Percentiles rank a stretch among this genome's conserved stretches.
phyloP scores from a whole-genome alignment of 1,140 invertebrate genomes.

The Brachionus paranguensis region DNA sequence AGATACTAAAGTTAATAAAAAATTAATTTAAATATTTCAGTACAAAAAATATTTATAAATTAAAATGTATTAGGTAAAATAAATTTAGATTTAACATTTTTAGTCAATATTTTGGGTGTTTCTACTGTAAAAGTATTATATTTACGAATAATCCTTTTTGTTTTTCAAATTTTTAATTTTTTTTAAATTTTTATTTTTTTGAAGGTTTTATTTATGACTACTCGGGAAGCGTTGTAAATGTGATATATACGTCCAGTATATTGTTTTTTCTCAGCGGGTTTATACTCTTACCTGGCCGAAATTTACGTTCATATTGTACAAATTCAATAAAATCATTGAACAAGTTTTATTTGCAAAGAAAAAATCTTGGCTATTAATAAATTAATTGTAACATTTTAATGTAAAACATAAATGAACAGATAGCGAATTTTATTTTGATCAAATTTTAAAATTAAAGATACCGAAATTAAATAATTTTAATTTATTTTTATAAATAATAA shows the following conservation, averaged over 20 bases:
- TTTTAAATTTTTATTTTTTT: not conserved
- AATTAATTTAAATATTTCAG: too few relatives aligned
- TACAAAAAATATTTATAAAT: too few relatives aligned
- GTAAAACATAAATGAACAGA: not conserved
- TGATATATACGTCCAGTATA: not conserved
- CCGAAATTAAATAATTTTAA: not conserved
- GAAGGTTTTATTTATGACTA: conserved; percentile 2
- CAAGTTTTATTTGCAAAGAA: conserved; percentile 30
- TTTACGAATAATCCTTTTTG: too few relatives aligned
- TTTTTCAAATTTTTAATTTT: not conserved
- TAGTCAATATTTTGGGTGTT: too few relatives aligned
- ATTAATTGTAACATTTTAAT: not conserved
- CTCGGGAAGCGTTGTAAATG: not conserved
- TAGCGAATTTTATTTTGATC: not conserved
- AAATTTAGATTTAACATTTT: too few relatives aligned
- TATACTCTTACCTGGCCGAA: not conserved
- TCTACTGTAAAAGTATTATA: too few relatives aligned
- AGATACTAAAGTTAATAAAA: too few relatives aligned
- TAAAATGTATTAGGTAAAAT: too few relatives aligned
- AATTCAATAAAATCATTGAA: conserved; percentile 27
- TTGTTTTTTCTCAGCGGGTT: conserved; percentile 7
- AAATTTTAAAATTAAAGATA: not conserved
- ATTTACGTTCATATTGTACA: not conserved
- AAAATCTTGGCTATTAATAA: not conserved
- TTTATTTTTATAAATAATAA: conserved; percentile 9